phyloP scores from a whole-genome alignment of 2,113 vertebrate species.

The Pipa parva region DNA sequence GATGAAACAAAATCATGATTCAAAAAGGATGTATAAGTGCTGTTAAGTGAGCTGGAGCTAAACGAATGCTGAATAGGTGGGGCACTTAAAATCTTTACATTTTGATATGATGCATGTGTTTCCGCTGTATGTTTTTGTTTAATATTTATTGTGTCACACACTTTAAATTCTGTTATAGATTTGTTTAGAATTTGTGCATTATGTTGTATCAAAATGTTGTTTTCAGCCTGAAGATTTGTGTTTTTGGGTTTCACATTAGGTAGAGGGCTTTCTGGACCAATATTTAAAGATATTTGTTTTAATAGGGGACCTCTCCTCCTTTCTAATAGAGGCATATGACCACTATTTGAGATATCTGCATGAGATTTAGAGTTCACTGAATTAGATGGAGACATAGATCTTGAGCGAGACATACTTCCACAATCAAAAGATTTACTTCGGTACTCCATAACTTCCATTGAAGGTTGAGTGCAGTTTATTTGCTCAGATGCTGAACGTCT shows the following conservation, averaged over 20 bases:
- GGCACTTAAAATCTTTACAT: slow-evolving; percentile 62
- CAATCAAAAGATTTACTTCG: slow-evolving; percentile 96
- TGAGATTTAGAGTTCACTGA: slow-evolving; percentile 54
- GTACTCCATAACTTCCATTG: slow-evolving; percentile 81
- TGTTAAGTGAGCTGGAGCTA: slow-evolving; percentile 65
- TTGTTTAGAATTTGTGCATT: not conserved
- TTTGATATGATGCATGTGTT: slow-evolving; percentile 47
- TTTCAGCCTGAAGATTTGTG: slow-evolving; percentile 60
- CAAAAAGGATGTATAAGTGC: slow-evolving; percentile 61
- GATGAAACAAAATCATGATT: slow-evolving; percentile 60
- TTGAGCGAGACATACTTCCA: slow-evolving; percentile 72
- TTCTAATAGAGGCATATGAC: slow-evolving; percentile 86
- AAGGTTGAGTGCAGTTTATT: slow-evolving; percentile 77
- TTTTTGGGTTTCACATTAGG: slow-evolving; percentile 53
- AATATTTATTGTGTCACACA: not conserved
- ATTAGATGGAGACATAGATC: slow-evolving; percentile 57
- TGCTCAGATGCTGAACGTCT: slow-evolving; percentile 89
- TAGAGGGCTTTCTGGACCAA: slow-evolving; percentile 78
- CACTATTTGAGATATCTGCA: slow-evolving; percentile 47
- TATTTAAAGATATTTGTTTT: slow-evolving; percentile 92
- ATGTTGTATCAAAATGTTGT: slow-evolving; percentile 46
- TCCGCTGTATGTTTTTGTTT: slow-evolving; percentile 40
- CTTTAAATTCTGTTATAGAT: slow-evolving; percentile 1
- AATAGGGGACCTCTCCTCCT: slow-evolving; percentile 88
- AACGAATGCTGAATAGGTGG: slow-evolving; percentile 60